Percentiles rank a stretch among this genome's conserved stretches.
phyloP scores from a whole-genome alignment of 2,113 vertebrate species.

The Sinosuthora webbiana region DNA sequence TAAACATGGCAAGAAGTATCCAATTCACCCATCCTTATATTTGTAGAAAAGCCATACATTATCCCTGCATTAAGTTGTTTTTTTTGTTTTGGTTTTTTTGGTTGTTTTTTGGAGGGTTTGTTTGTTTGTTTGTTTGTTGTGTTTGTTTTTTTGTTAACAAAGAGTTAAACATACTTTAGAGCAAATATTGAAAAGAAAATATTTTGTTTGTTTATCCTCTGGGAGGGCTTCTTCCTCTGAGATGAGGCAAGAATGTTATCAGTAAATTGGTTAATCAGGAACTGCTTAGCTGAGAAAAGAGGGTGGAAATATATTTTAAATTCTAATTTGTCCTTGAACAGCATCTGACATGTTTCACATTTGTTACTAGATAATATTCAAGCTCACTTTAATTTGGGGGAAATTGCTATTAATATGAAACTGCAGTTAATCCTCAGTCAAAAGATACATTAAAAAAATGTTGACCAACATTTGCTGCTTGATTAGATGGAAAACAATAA shows the following conservation, averaged over 20 bases:
- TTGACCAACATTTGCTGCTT: background rate
- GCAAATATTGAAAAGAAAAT: slow-evolving; percentile 5
- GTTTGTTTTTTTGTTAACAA: background rate
- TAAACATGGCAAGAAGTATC: background rate
- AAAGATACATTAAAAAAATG: background rate
- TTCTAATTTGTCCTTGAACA: slow-evolving; percentile 51
- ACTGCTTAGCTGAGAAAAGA: slow-evolving; percentile 26
- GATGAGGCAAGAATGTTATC: slow-evolving; percentile 34
- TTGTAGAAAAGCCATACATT: background rate
- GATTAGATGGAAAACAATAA: background rate
- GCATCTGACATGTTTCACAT: background rate
- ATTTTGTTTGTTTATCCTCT: slow-evolving; percentile 9
- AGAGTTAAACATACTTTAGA: slow-evolving; percentile 7
- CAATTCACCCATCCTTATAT: background rate
- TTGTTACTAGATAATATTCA: slow-evolving; percentile 23
- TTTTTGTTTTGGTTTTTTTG: no score
- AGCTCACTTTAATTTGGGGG: background rate
- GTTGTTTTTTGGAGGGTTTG: background rate
- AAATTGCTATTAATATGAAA: background rate
- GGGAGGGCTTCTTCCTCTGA: slow-evolving; percentile 36
- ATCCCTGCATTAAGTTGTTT: background rate
- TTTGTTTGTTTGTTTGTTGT: background rate
- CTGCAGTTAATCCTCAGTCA: background rate
- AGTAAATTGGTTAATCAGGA: slow-evolving; percentile 54
- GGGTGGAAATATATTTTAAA: slow-evolving; percentile 37